phyloP scores from a whole-genome alignment of 1,140 invertebrate genomes.

The Drosophila prosaltans region DNA sequence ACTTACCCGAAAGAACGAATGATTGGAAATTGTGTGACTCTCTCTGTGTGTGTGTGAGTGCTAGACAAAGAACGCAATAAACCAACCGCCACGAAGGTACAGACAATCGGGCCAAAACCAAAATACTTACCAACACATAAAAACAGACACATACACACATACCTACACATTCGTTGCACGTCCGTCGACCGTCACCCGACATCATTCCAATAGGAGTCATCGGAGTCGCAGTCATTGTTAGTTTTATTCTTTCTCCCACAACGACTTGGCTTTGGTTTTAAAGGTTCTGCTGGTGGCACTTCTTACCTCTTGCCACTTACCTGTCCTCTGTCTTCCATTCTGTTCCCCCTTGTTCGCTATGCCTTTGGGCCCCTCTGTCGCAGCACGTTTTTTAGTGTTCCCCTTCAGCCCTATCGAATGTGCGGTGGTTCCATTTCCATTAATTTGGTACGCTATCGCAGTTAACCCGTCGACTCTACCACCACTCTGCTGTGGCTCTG shows the following conservation, averaged over 20 bases:
- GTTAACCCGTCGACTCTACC: conserved; percentile 56
- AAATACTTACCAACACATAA: conserved; percentile 55
- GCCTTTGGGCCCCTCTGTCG: conserved; percentile 36
- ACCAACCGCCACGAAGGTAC: conserved; percentile 55
- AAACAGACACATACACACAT: conserved; percentile 24
- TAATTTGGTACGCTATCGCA: conserved; percentile 79
- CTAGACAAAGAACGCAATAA: conserved; percentile 77
- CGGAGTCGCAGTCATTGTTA: conserved; percentile 60
- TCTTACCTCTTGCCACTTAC: conserved; percentile 37
- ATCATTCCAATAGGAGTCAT: conserved; percentile 73
- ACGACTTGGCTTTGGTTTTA: conserved; percentile 63
- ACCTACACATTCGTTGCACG: conserved; percentile 54
- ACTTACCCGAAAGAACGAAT: conserved; percentile 40
- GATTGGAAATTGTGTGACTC: conserved; percentile 44
- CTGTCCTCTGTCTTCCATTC: conserved; percentile 27
- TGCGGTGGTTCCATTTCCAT: conserved; percentile 76
- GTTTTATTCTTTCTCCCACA: conserved; percentile 80
- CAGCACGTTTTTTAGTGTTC: conserved; percentile 35
- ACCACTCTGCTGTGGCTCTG: conserved; percentile 39
- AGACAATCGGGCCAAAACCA: conserved; percentile 69
- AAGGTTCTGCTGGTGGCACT: conserved; percentile 61
- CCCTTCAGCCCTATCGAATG: conserved; percentile 20
- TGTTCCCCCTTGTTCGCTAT: conserved; percentile 26
- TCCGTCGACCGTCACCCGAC: conserved; percentile 14
- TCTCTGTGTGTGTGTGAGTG: conserved; percentile 38